These are phyloP conservation scores for Puffinus mauretanicus DNA, from an alignment of 2,113 vertebrate species.

Conservation along the genomic window DNA sequence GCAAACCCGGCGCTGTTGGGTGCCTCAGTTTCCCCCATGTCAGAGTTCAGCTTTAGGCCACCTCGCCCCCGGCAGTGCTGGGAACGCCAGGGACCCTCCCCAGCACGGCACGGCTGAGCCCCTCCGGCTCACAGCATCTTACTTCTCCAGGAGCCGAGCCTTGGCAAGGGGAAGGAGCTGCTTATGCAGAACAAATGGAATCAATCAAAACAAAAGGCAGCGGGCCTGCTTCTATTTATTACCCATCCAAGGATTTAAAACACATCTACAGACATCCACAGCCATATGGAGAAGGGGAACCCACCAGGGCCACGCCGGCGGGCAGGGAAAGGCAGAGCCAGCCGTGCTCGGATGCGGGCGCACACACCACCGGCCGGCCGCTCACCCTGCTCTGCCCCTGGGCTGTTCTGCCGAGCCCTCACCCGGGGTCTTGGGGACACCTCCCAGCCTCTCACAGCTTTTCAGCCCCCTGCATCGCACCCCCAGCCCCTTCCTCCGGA, in stretches of 20 bases:
- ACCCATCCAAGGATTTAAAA: neutral
- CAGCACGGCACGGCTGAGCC: neutral
- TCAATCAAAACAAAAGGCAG: constrained; percentile 65
- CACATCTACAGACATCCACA: neutral
- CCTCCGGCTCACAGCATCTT: neutral
- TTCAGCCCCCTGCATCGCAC: neutral
- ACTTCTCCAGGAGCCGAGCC: neutral
- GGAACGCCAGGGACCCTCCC: neutral
- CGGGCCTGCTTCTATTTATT: constrained; percentile 54
- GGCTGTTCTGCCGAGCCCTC: neutral
- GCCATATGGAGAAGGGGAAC: neutral
- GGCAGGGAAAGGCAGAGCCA: neutral
- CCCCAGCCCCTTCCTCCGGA: neutral
- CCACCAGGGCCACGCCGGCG: rapidly evolving
- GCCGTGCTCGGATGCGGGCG: rapidly evolving
- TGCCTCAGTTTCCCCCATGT: neutral
- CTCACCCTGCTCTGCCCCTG: neutral
- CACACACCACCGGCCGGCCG: rapidly evolving
- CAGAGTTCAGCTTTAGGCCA: neutral
- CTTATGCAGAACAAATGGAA: constrained; percentile 58
- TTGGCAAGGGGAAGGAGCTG: constrained; percentile 46
- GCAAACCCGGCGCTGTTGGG: neutral
- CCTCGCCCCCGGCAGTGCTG: rapidly evolving
- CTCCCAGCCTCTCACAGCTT: no score
- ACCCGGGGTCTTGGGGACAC: neutral